These are phyloP conservation scores for Mythimna lalbum DNA, from an alignment of 2,888 invertebrate genomes.

Conservation along the genomic window DNA sequence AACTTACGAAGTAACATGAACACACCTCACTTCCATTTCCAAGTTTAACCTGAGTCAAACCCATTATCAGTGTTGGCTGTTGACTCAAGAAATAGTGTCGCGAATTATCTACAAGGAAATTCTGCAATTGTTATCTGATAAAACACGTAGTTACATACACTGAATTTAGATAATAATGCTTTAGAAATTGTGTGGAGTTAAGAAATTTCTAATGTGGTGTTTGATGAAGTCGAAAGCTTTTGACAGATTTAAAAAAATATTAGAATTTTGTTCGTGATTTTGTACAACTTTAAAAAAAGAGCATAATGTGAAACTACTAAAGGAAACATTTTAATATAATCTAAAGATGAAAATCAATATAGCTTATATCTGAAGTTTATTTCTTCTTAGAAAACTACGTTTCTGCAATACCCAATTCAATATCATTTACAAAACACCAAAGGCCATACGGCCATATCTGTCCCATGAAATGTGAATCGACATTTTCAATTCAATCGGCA, in stretches of 20 bases:
- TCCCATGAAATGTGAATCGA: constrained; percentile 41
- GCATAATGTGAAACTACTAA: background rate
- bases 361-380: background rate
- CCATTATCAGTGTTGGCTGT: constrained; percentile 46
- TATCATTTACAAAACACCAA: constrained; percentile 7
- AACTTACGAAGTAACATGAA: constrained; percentile 16
- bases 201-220: background rate
- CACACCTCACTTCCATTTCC: constrained; percentile 49
- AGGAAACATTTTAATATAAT: too few species aligned
- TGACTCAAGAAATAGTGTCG: constrained; percentile 66
- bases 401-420: background rate
- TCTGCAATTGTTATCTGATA: constrained; percentile 59
- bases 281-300: background rate
- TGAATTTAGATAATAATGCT: constrained; percentile 22
- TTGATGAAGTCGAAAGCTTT: constrained; percentile 28
- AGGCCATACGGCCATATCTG: constrained; percentile 31
- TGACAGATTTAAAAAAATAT: constrained; percentile 15
- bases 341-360: background rate
- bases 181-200: constrained; percentile 16
- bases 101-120: constrained; percentile 66
- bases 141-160: constrained; percentile 40
- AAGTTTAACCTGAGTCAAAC: constrained; percentile 51
- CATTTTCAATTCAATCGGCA: constrained; percentile 34
- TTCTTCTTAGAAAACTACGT: background rate
- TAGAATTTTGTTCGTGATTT: background rate